A percentile compares a stretch with the other conserved stretches of the same genome.
These are phyloP conservation scores for Callaeas wilsoni DNA, from an alignment of 2,113 vertebrate genomes.

Conservation along the genomic window DNA sequence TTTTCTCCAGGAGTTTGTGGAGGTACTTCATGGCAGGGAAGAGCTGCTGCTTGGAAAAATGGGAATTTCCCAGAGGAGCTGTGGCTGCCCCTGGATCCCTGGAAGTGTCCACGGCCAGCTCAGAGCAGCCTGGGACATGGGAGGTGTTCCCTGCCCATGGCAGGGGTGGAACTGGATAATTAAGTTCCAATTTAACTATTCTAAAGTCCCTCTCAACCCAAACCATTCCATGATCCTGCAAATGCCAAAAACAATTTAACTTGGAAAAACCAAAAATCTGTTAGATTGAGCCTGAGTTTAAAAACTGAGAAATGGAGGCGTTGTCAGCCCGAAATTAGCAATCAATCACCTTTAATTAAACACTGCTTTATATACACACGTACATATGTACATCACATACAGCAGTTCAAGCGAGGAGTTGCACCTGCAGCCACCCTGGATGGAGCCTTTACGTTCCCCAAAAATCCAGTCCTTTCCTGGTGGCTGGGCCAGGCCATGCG, in stretches of 20 bases:
- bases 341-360: conserved; percentile 66
- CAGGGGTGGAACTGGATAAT: not conserved
- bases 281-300: not conserved
- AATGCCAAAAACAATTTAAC: rapidly evolving
- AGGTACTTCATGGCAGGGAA: not conserved
- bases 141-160: not conserved
- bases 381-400: conserved; percentile 44
- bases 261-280: no score
- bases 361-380: conserved; percentile 31
- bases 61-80: not conserved
- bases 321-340: not conserved
- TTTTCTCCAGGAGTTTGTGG: rapidly evolving
- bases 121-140: not conserved
- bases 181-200: no score
- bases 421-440: not conserved
- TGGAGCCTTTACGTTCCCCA: not conserved
- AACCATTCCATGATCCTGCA: not conserved
- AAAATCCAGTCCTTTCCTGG: not conserved
- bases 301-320: rapidly evolving
- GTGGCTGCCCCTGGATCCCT: not conserved
- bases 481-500: not conserved
- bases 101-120: not conserved
- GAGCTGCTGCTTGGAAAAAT: not conserved
- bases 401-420: conserved; percentile 33
- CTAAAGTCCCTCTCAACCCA: not conserved